Base-by-base conservation (phyloP, 2,113 vertebrate genomes). In the Salvelinus namaycush region DNA sequence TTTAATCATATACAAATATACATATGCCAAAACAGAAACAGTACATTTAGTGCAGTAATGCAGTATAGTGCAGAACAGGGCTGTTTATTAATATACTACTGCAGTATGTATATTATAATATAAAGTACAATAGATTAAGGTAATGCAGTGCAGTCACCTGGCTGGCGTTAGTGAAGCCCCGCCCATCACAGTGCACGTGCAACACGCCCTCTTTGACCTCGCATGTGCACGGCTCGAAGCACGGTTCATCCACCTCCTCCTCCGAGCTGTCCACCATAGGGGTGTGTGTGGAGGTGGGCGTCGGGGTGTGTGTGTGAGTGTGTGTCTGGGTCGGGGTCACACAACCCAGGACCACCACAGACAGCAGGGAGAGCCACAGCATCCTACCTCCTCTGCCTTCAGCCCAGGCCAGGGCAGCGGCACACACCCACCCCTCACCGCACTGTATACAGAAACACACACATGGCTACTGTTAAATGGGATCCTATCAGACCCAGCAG, bases 191-290 rank as follows among this genome's bases (percentile, higher is more conserved):
- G 92, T 99, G 96, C 94, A 99, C 96, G 76, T 99, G 97, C 88
- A 99, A 96, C 90, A 99, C 91, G 80, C 97, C 97, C 89, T 99
- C 97, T 89, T 97, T 99, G 87, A 98, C 97, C 94, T 99, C 97
- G 89, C 97, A 99, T 91, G 96, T 96, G 92, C 97, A 99, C 59
- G 97, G 96, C 90, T 99, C 96, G 78, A 99, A 97, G 90, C 97
- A 99, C 76, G 96, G 96, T 88, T 99, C 97, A 57, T 98, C 96
- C 81, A 97, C 96, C 91, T 99, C 97, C 92, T 98, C 97, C 91
- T 98, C 96, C 1, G 97, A 97, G 93, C 96, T 96, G 90, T 98
- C 97, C 90, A 98, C 94, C 82, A 99, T 92, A 90, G 97, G 97
- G 82, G 97, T 97, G 84, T 91, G 90, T 26, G 91, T 81, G 95